Evolutionary conservation across 2,888 invertebrate species (phyloP), one percentile per base, ranked within the genome.

Genomic region (Oscheius sp.): DNA sequence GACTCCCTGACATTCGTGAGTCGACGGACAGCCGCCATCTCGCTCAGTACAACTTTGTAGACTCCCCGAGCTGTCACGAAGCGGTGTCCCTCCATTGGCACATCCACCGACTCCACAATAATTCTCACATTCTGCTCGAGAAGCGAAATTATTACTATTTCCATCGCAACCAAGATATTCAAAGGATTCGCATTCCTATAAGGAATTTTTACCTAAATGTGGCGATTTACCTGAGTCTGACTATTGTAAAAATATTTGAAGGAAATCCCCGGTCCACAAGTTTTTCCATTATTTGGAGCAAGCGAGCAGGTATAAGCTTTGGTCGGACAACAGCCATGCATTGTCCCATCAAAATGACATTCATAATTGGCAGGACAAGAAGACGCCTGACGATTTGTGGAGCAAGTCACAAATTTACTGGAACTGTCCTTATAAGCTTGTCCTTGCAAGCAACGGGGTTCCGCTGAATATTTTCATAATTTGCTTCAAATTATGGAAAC

Each of bases 71-170:
- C 76, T 78, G 63, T 79, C 79, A 46, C 82, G 55, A 52, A 82
- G 71, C 9, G 83, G 80, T 25, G 79, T 72, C 53, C 81, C 78
- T 52, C 85, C 85, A 58, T 84, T 81, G 3, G 84, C 76, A 74
- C 84, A 84, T 25, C 82, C 85, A 29, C 85, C 84, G n/a, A 83
- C 84, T 16, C 83, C 83, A 73, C 86, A 86, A 74, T 80, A 86
- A 18, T 78, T 76, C 56, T 84, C 84, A 71, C 86, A 86, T 27
- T 80, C 80, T 2, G 75, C 63, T 25, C 81, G 66, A 18, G 79
- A 77, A 1, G 84, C 79, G 49, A 86, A 86, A 6, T 83, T 85
- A 69, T 86, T 86, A 21, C 82, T 77, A 46, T 86, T 86, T 25
- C 85, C 85, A 52, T 85, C 85, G 63, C 86, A 86, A 5, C 85